Conservation (phyloP, 2,888 invertebrate genomes). For the Acholoe squamosa region DNA sequence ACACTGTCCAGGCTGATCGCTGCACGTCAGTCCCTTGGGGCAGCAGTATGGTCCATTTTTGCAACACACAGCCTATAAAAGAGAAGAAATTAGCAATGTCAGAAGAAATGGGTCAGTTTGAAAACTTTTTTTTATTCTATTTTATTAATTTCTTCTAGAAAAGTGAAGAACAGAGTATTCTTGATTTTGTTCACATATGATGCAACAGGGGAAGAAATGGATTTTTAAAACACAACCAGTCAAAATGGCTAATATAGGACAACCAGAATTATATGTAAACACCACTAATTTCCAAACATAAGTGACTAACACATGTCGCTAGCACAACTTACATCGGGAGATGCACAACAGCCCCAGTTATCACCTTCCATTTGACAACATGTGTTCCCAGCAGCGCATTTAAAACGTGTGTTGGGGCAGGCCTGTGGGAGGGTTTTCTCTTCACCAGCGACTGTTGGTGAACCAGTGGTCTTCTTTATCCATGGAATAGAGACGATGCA, state of each 20-base stretch:
- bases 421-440: neutral
- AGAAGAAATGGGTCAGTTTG: no score
- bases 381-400: neutral
- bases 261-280: no score
- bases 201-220: no score
- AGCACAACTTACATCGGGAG: slow-evolving; percentile 4
- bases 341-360: slow-evolving; percentile 31
- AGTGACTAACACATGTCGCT: no score
- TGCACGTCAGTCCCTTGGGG: slow-evolving; percentile 74
- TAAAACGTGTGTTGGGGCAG: slow-evolving; percentile 1
- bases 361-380: slow-evolving; percentile 2
- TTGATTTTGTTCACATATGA: no score
- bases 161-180: no score
- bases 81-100: no score
- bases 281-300: no score
- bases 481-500: slow-evolving; percentile 66
- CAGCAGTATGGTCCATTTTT: slow-evolving; percentile 78
- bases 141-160: no score
- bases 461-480: neutral
- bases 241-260: no score
- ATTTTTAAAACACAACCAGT: no score
- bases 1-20: slow-evolving; percentile 18
- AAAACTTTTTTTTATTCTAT: no score
- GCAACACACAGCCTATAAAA: slow-evolving; percentile 71
- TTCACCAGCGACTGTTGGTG: neutral